Percentiles rank a stretch among this genome's conserved stretches.
Evolutionary conservation across 2,888 invertebrate genomes (phyloP).

Genomic region (Lutraria lutraria): DNA sequence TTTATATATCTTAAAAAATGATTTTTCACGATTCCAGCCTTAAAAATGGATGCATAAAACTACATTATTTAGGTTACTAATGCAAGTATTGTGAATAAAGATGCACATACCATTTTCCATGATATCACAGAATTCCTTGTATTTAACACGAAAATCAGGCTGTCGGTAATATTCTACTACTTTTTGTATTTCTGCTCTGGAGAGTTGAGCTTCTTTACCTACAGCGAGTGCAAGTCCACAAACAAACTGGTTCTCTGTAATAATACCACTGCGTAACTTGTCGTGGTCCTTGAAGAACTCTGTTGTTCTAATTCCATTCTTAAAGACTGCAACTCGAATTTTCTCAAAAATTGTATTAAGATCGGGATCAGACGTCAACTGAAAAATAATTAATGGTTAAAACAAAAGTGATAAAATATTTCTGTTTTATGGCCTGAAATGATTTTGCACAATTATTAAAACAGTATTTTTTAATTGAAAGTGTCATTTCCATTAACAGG

Average conservation of each 20-base stretch:
- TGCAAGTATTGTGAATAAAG: background rate
- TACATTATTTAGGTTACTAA: background rate
- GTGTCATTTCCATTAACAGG: no score
- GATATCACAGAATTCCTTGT: conserved; percentile 86
- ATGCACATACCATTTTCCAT: conserved; percentile 85
- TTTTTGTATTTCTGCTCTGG: conserved; percentile 85
- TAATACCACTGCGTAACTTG: conserved; percentile 84
- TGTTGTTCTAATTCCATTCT: conserved; percentile 85
- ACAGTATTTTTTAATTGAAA: no score
- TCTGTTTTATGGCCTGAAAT: background rate
- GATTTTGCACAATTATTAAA: no score
- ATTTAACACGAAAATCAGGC: conserved; percentile 85
- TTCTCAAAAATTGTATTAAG: conserved; percentile 86
- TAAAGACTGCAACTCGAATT: conserved; percentile 85
- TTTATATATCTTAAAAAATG: no score
- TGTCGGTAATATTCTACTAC: conserved; percentile 85
- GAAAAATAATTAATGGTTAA: conserved; percentile 45
- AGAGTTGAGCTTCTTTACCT: conserved; percentile 86
- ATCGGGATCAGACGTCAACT: conserved; percentile 82
- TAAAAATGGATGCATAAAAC: no score
- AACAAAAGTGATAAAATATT: background rate
- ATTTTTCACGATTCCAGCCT: no score
- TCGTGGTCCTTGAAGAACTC: conserved; percentile 87
- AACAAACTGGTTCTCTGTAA: conserved; percentile 87
- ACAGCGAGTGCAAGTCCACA: conserved; percentile 85